These are phyloP conservation scores for western clawed frog (Xenopus tropicalis) DNA, from an alignment of 2,113 vertebrate genomes.

Conservation along the genomic window UCB_Xtro_10.0 CM004450.2:104345501-104346000, in stretches of 20 bases:
- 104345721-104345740: constrained; percentile 22
- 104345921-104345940: too few species aligned
- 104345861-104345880: too few species aligned
- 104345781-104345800: too few species aligned
- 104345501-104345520: constrained; percentile 57
- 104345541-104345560: constrained; percentile 97
- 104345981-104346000: too few species aligned
- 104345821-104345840: too few species aligned
- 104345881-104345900: too few species aligned
- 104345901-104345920: too few species aligned
- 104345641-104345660: constrained; percentile 80
- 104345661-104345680: constrained; percentile 95
- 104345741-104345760: not conserved
- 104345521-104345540: constrained; percentile 98
- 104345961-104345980: too few species aligned
- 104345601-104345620: constrained; percentile 95
- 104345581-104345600: constrained; percentile 86
- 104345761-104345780: not conserved
- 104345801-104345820: too few species aligned
- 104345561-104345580: constrained; percentile 89
- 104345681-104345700: constrained; percentile 97
- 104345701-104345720: constrained; percentile 95
- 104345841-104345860: too few species aligned
- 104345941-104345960: too few species aligned
- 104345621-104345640: constrained; percentile 96